Base-by-base conservation (phyloP, 1,140 invertebrate species). In the Tetraneura akinire region DNA sequence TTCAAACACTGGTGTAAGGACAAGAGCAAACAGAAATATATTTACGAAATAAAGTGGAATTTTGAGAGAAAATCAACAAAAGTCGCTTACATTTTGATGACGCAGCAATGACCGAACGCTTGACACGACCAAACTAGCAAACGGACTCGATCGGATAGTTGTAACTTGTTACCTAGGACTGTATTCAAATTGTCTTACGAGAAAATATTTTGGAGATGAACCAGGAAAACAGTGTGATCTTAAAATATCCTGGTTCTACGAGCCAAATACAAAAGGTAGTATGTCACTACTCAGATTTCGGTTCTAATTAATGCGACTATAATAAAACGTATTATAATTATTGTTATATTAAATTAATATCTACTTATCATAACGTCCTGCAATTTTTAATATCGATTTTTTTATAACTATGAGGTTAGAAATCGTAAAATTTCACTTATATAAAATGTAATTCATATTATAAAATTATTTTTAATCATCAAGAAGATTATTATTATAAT, bases 191-290 rank as follows among this genome's bases (percentile, higher is more conserved):
- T 29, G 74, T 16, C 74, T 47, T 42, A 21, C 37, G 37, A 29
- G 55, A 14, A 78, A 60, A 78, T 78, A 78, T 78, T 60, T 78
- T 78, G 74, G 74, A 78, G 62, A 78, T 57, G 53, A 57, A 78
- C 53, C 74, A 78, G 74, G 23, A 78, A 78, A 45, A 78, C 68
- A 23, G 55, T 26, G n/a, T 47, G 51, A 42, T 78, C 74, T 78
- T 78, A 78, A 78, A 78, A 78, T 78, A 78, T 32, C 53, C 29
- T 37, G 23, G 21, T 14, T 26, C 42, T n/a, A n/a, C 37, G 55
- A 32, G 74, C 74, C 74, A 78, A 78, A 62, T 78, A 78, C 74
- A 60, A 78, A 62, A 45, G 74, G n/a, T 78, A 60, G n/a, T 78
- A 29, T 62, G 57, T 37, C 37, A 62, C 73, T 76, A 76, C 73